Evolutionary conservation across 2,888 invertebrate genomes (phyloP).

Genomic region (Colostygia pectinataria): DNA sequence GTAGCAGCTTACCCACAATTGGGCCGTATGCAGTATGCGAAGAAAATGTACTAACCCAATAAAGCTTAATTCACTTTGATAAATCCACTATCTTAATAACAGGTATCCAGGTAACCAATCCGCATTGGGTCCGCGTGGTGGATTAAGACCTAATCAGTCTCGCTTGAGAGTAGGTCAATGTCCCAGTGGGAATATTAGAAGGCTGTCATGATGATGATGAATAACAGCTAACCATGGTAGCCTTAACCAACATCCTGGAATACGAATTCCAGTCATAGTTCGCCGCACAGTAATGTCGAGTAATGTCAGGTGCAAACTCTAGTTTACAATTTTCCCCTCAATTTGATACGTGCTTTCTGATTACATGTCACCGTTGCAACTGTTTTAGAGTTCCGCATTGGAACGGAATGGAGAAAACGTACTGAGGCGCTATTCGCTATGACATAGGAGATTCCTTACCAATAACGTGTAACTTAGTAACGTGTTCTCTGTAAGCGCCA

Average conservation of each 20-base stretch:
- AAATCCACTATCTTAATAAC: background rate
- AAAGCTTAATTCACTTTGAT: conserved; percentile 6
- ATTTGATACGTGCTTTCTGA: conserved; percentile 66
- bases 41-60: background rate
- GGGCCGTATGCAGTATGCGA: no score
- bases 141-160: no score
- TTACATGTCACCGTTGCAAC: conserved; percentile 40
- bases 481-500: no score
- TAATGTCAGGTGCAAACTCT: conserved; percentile 44
- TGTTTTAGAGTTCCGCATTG: conserved; percentile 39
- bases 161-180: no score
- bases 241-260: conserved; percentile 11
- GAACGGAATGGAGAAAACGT: conserved; percentile 19
- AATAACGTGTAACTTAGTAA: no score
- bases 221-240: no score
- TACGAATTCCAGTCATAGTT: conserved; percentile 50
- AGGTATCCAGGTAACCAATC: no score
- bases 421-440: conserved; percentile 5
- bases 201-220: no score
- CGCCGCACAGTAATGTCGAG: conserved; percentile 56
- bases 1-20: no score
- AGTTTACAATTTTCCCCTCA: conserved; percentile 73
- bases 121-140: no score
- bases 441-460: no score
- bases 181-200: no score